Evolutionary conservation across 2,113 vertebrate genomes (phyloP), one percentile per base, ranked within the genome.

Genomic region (Coryphaenoides rupestris): DNA sequence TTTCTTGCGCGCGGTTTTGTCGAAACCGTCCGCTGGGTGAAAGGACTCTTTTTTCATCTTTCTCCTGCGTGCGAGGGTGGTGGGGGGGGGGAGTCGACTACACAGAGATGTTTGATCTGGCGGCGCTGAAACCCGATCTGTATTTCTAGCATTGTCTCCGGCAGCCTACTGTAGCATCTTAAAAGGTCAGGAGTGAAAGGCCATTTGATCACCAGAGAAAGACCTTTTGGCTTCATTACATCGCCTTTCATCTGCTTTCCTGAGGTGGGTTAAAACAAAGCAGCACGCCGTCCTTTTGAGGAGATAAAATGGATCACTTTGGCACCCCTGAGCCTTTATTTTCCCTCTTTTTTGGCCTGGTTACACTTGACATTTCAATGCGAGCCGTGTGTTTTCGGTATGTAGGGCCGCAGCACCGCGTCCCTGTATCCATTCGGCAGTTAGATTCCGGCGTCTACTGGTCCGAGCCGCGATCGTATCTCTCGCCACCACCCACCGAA

Each of bases 181-280:
- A 91, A 91, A 40, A 91, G 87, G 88, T 89, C 90, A 90, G 81
- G 84, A 87, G 83, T 88, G 80, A 90, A 87, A 87, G 86, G 88
- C 88, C 86, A 87, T 89, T 89, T 87, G 86, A 91, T 90, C 87
- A 88, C 85, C 84, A 84, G 84, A 80, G 84, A 88, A 90, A 81
- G 85, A 87, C 81, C 87, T 86, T 86, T 86, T 77, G 72, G 83
- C 81, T 84, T 87, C 78, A 78, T 87, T 89, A 85, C 79, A 50
- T 79, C 63, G 82, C 79, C 86, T 84, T 90, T 89, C 85, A 88
- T 91, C 86, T 88, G 70, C 70, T 74, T 85, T 87, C 70, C 75
- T 72, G 74, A 77, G 65, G 82, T 40, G 83, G 74, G 82, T 82
- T 84, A 88, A 90, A 86, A 86, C 85, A 87, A 82, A 86, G 82